Percentiles rank a stretch among this genome's conserved stretches.
Evolutionary conservation across 2,113 vertebrate genomes (phyloP).

Genomic region (Dromaius novaehollandiae): DNA sequence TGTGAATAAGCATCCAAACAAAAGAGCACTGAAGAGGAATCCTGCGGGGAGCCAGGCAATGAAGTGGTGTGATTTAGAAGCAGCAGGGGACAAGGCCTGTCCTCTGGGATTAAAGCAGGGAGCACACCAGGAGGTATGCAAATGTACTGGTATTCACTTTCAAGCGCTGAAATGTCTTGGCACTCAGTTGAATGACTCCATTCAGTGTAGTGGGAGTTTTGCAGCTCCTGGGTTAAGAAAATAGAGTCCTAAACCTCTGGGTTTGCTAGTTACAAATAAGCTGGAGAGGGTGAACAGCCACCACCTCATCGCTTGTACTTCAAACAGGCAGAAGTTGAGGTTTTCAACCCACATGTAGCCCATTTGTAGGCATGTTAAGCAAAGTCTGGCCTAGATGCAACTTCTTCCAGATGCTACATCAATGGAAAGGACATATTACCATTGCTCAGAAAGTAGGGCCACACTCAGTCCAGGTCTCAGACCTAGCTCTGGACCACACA

Average conservation of each 20-base stretch:
- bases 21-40: background rate
- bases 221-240: slow-evolving; percentile 32
- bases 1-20: slow-evolving; percentile 7
- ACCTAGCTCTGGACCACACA: background rate
- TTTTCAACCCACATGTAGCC: background rate
- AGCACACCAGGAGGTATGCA: slow-evolving; percentile 33
- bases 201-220: slow-evolving; percentile 18
- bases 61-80: background rate
- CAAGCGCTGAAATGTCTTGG: slow-evolving; percentile 8
- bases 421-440: background rate
- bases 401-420: background rate
- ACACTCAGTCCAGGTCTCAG: background rate
- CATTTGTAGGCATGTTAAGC: background rate
- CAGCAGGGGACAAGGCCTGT: background rate
- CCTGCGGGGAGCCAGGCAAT: background rate
- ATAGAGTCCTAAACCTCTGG: background rate
- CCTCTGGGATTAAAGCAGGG: background rate
- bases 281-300: background rate
- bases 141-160: slow-evolving; percentile 4
- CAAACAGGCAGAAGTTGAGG: background rate
- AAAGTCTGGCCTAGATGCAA: background rate
- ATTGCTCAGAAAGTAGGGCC: background rate
- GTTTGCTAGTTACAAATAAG: background rate
- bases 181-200: slow-evolving; percentile 39
- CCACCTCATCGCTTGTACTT: background rate